phyloP scores from a whole-genome alignment of 2,113 vertebrate species.

The Albula goreensis region DNA sequence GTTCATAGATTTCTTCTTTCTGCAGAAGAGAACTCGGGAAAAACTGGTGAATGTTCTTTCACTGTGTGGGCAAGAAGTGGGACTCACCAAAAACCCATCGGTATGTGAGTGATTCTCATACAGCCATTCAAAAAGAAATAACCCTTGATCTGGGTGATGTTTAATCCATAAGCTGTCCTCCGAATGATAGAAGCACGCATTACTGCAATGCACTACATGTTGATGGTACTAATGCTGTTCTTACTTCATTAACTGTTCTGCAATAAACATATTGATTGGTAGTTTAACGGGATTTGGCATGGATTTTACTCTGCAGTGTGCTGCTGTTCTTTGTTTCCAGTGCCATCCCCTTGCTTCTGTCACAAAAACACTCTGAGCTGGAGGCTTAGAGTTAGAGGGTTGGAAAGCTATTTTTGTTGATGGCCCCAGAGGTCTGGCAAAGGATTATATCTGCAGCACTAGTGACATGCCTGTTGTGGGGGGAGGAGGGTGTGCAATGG shows the following conservation, averaged over 20 bases:
- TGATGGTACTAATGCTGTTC: neutral
- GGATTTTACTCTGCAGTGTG: neutral
- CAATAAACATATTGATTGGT: neutral
- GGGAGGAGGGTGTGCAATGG: too few species aligned
- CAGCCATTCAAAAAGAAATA: neutral
- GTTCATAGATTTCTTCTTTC: conserved; percentile 38
- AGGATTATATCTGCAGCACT: too few species aligned
- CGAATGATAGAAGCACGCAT: neutral
- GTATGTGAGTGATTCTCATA: conserved; percentile 70
- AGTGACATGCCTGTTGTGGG: too few species aligned
- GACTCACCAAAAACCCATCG: conserved; percentile 95
- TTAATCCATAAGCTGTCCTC: neutral
- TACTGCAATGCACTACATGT: neutral
- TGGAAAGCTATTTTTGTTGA: neutral
- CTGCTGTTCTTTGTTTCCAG: neutral
- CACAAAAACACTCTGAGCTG: neutral
- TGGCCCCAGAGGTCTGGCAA: too few species aligned
- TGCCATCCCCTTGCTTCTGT: neutral
- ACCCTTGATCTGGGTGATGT: neutral
- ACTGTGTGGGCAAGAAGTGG: conserved; percentile 95
- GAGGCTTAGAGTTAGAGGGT: neutral
- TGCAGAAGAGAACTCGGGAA: conserved; percentile 93
- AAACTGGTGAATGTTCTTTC: conserved; percentile 95
- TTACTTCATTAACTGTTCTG: neutral
- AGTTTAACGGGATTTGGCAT: neutral